Evolutionary conservation across 2,113 vertebrate genomes (phyloP).

Genomic region (Arizona elegans): DNA sequence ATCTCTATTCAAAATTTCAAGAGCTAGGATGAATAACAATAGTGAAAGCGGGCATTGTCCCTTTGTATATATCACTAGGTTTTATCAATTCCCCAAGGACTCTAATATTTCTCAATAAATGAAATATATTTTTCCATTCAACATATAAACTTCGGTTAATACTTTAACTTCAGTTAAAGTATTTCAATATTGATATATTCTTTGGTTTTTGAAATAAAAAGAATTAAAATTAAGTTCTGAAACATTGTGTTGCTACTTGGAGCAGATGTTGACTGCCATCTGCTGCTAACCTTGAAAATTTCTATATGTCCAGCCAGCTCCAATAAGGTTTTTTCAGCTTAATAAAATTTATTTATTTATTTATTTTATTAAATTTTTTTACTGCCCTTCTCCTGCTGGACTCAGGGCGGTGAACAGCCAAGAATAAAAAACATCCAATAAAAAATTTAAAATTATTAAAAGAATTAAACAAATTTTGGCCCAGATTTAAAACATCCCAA

Average conservation of each 20-base stretch:
- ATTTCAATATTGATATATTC: slow-evolving; percentile 15
- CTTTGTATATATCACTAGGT: not conserved
- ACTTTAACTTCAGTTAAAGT: slow-evolving; percentile 26
- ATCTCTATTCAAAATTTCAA: not conserved
- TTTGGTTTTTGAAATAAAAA: slow-evolving; percentile 32
- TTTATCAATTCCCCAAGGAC: not conserved
- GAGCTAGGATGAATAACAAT: not conserved
- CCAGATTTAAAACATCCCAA: too few relatives aligned
- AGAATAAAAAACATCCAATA: too few relatives aligned
- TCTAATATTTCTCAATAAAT: not conserved
- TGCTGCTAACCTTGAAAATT: slow-evolving; percentile 26
- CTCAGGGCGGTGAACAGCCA: too few relatives aligned
- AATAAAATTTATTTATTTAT: not conserved
- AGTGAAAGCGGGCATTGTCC: not conserved
- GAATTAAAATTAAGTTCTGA: not conserved
- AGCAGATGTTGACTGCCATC: slow-evolving; percentile 51
- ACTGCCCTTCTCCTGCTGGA: too few relatives aligned
- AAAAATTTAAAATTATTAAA: too few relatives aligned
- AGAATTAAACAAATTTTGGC: too few relatives aligned
- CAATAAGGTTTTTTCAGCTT: not conserved
- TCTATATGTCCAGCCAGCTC: not conserved
- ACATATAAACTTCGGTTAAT: slow-evolving; percentile 18
- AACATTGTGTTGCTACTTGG: not conserved
- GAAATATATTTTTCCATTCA: not conserved
- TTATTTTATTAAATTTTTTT: too few relatives aligned